Conservation (phyloP, 2,113 vertebrate species). For the Trochalopteron elliotii region DNA sequence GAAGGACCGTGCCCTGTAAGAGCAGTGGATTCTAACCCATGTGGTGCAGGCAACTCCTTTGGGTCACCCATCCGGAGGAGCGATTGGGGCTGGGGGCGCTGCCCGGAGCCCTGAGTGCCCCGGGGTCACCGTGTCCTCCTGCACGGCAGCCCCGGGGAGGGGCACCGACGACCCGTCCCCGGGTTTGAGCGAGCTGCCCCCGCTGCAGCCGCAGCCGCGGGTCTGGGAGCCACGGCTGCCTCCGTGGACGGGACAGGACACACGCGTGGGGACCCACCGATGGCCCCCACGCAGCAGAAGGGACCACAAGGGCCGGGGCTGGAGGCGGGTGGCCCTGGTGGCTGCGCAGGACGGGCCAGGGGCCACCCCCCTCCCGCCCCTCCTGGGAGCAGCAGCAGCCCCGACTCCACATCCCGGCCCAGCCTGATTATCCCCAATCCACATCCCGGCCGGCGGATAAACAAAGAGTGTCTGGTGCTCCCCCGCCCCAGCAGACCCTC, state of each 20-base stretch:
- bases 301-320: accelerated
- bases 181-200: accelerated
- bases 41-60: accelerated
- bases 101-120: not conserved
- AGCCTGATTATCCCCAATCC: constrained; percentile 55
- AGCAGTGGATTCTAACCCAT: accelerated
- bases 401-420: constrained; percentile 7
- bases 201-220: not conserved
- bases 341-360: not conserved
- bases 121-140: accelerated
- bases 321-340: not conserved
- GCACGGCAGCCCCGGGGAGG: accelerated
- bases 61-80: accelerated
- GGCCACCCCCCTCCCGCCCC: not conserved
- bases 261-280: not conserved
- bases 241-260: accelerated
- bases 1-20: not conserved
- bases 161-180: accelerated
- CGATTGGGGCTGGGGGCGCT: accelerated
- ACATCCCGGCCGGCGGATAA: constrained; percentile 55
- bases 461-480: constrained; percentile 64
- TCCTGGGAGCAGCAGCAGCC: not conserved
- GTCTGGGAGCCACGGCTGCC: not conserved
- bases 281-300: accelerated
- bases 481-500: not conserved